phyloP scores from a whole-genome alignment of 2,797 vertebrate species.

The Jordanella pulchra region DNA sequence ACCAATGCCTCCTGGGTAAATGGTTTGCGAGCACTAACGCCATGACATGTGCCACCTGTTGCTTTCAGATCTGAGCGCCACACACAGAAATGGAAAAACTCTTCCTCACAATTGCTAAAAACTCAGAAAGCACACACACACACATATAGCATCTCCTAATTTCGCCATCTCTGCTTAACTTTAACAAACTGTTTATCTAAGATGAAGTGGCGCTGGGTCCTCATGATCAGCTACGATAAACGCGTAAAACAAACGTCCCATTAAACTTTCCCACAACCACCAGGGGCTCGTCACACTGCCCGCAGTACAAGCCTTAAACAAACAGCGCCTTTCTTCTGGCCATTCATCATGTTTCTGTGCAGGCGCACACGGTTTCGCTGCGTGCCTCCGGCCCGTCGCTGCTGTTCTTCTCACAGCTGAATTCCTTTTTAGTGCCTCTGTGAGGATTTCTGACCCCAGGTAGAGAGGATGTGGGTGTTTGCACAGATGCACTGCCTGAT shows the following conservation, averaged over 20 bases:
- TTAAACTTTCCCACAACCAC: slow-evolving; percentile 68
- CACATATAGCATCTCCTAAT: slow-evolving; percentile 2
- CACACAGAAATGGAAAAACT: slow-evolving; percentile 62
- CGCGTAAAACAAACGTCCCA: slow-evolving; percentile 53
- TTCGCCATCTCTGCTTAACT: slow-evolving; percentile 4
- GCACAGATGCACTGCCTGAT: slow-evolving; percentile 72
- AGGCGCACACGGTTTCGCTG: slow-evolving; percentile 18
- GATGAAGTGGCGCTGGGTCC: slow-evolving; percentile 28
- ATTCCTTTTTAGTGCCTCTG: slow-evolving; percentile 33
- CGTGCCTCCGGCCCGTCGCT: slow-evolving; percentile 21
- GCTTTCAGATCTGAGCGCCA: slow-evolving; percentile 60
- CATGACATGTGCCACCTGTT: slow-evolving; percentile 79
- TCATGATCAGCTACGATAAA: slow-evolving; percentile 52
- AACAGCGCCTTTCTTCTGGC: slow-evolving; percentile 66
- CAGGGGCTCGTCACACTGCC: slow-evolving; percentile 52
- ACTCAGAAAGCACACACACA: slow-evolving; percentile 9
- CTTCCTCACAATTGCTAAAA: slow-evolving; percentile 19
- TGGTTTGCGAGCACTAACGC: slow-evolving; percentile 66
- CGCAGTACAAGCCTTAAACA: slow-evolving; percentile 66
- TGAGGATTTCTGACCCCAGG: slow-evolving; percentile 43
- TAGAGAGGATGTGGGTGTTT: slow-evolving; percentile 74
- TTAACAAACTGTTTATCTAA: slow-evolving; percentile 22
- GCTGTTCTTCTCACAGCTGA: slow-evolving; percentile 33
- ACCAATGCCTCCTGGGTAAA: slow-evolving; percentile 82
- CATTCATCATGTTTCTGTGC: slow-evolving; percentile 72